These are phyloP conservation scores for Acanthopagrus latus DNA, from an alignment of 2,797 vertebrate genomes.

Conservation along the genomic window DNA sequence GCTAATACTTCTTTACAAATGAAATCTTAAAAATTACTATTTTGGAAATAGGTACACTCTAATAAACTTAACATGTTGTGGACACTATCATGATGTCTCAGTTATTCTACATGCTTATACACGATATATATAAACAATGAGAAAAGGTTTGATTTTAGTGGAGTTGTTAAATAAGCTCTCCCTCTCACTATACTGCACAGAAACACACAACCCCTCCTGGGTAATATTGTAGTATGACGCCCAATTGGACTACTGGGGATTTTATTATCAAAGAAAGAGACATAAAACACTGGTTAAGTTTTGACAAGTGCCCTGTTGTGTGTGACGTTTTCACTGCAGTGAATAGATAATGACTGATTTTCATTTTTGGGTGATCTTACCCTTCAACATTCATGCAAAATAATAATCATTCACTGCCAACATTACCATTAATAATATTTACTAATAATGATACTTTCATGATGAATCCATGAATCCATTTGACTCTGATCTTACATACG, in stretches of 20 bases:
- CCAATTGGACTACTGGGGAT: neutral
- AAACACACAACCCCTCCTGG: neutral
- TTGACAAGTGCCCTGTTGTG: neutral
- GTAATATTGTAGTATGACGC: neutral
- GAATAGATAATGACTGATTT: too few species aligned
- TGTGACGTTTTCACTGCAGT: neutral
- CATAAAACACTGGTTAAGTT: neutral
- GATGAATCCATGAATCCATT: slow-evolving; percentile 10
- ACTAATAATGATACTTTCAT: neutral
- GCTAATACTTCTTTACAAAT: too few species aligned
- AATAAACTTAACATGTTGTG: neutral
- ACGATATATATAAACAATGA: neutral
- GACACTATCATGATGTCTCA: neutral
- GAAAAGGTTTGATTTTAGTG: neutral
- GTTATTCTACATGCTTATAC: neutral
- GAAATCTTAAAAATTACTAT: neutral
- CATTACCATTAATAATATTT: too few species aligned
- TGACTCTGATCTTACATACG: slow-evolving; percentile 6
- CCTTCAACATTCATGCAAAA: neutral
- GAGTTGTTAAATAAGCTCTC: neutral
- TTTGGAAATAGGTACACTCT: neutral
- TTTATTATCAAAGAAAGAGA: neutral
- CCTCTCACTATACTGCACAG: neutral
- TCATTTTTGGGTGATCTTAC: too few species aligned
- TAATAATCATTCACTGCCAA: slow-evolving; percentile 3